phyloP scores from a whole-genome alignment of 2,888 invertebrate genomes.

The Argyra leucocephala region DNA sequence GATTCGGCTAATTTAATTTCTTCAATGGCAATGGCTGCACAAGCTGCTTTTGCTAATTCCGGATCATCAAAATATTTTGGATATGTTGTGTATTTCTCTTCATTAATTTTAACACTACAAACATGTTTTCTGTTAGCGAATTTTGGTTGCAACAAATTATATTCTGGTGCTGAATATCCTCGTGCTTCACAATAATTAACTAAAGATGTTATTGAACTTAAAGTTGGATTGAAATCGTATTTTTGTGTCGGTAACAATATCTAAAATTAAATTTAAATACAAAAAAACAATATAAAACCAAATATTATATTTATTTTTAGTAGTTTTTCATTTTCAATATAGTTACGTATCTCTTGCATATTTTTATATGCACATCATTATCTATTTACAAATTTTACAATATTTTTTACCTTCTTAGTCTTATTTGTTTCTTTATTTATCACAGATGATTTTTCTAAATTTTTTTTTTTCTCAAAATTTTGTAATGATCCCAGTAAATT shows the following conservation, averaged over 20 bases:
- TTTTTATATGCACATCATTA: no score
- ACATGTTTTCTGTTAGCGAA: slow-evolving; percentile 28
- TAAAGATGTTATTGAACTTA: slow-evolving; percentile 31
- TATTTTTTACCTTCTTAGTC: slow-evolving; percentile 7
- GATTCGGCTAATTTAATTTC: slow-evolving; percentile 30
- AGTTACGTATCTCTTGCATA: no score
- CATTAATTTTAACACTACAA: slow-evolving; percentile 35
- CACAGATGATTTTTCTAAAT: slow-evolving; percentile 16
- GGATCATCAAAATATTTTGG: slow-evolving; percentile 35
- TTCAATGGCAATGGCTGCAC: slow-evolving; percentile 35
- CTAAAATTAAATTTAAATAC: not conserved
- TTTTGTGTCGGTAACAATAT: not conserved
- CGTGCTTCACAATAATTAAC: slow-evolving; percentile 33
- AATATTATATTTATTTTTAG: no score
- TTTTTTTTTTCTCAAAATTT: slow-evolving; percentile 8
- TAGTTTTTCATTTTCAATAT: no score
- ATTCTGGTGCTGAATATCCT: slow-evolving; percentile 30
- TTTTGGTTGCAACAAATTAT: slow-evolving; percentile 29
- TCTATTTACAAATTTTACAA: not conserved
- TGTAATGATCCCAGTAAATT: not conserved
- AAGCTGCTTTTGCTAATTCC: slow-evolving; percentile 31
- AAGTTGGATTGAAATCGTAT: slow-evolving; percentile 26
- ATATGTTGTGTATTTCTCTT: slow-evolving; percentile 34
- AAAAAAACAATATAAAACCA: no score
- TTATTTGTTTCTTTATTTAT: slow-evolving; percentile 24